Evolutionary conservation across 2,888 invertebrate species (phyloP).

Genomic region (Nomada goodeniana): DNA sequence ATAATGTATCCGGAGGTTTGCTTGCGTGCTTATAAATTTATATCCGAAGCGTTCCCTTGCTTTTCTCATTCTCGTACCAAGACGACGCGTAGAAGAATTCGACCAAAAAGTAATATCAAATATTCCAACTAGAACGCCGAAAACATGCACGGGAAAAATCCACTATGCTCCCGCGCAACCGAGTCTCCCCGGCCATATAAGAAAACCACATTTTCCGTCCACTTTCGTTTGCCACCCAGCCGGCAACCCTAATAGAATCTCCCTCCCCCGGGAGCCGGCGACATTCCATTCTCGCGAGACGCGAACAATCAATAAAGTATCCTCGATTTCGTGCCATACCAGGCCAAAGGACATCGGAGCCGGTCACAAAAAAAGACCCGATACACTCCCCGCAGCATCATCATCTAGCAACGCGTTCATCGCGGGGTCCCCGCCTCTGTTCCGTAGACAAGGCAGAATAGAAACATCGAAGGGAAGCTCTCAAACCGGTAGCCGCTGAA

Average conservation of each 20-base stretch:
- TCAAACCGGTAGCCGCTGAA: conserved; percentile 66
- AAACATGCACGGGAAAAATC: too few relatives aligned
- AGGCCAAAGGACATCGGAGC: background rate
- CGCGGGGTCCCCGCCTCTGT: conserved; percentile 16
- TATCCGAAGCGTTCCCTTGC: too few relatives aligned
- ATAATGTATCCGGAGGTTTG: too few relatives aligned
- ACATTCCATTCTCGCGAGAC: conserved; percentile 33
- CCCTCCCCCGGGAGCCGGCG: background rate
- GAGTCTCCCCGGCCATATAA: conserved; percentile 12
- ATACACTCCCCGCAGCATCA: conserved; percentile 19
- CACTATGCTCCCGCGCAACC: background rate
- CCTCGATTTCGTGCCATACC: background rate
- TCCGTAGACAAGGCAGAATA: conserved; percentile 35
- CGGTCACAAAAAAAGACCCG: background rate
- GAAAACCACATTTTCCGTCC: conserved; percentile 44
- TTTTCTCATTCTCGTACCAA: too few relatives aligned
- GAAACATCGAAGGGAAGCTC: conserved; percentile 46
- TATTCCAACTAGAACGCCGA: background rate
- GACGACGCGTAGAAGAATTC: too few relatives aligned
- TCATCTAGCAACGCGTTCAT: conserved; percentile 20
- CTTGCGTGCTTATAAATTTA: too few relatives aligned
- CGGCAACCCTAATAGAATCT: conserved; percentile 30
- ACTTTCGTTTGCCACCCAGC: conserved; percentile 15
- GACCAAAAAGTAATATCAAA: too few relatives aligned
- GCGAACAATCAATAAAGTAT: conserved; percentile 36